Percentiles rank a stretch among this genome's conserved stretches.
These are phyloP conservation scores for Lycodopsis pacificus DNA, from an alignment of 2,797 vertebrate genomes.

Conservation along the genomic window DNA sequence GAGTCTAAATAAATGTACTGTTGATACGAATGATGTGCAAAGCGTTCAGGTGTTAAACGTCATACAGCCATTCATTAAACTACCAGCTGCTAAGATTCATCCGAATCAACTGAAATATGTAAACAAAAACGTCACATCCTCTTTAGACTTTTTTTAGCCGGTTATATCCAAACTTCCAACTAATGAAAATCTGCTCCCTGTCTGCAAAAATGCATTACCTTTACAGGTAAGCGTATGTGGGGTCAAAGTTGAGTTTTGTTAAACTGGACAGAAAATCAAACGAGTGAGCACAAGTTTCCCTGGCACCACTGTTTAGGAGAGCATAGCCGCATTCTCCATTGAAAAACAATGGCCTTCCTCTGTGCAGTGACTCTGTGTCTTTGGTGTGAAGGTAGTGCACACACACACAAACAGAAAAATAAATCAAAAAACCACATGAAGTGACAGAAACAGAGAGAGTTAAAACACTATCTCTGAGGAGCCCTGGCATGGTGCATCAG, in stretches of 20 bases:
- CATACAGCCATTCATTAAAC: neutral
- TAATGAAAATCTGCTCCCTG: neutral
- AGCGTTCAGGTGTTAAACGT: neutral
- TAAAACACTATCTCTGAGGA: slow-evolving; percentile 30
- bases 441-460: neutral
- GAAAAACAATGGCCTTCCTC: neutral
- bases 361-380: neutral
- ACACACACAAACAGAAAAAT: neutral
- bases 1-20: neutral
- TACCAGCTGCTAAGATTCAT: neutral
- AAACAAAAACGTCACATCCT: neutral
- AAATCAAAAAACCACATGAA: neutral
- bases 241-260: neutral
- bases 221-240: neutral
- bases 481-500: slow-evolving; percentile 61
- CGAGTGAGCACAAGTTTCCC: neutral
- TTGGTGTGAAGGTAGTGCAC: neutral
- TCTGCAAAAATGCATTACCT: neutral
- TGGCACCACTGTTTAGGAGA: neutral
- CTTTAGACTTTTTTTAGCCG: neutral
- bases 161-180: neutral
- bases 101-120: neutral
- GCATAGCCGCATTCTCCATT: neutral
- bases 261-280: neutral
- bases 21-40: neutral